Evolutionary conservation across 2,113 vertebrate species (phyloP).

Genomic region (Vimba vimba): DNA sequence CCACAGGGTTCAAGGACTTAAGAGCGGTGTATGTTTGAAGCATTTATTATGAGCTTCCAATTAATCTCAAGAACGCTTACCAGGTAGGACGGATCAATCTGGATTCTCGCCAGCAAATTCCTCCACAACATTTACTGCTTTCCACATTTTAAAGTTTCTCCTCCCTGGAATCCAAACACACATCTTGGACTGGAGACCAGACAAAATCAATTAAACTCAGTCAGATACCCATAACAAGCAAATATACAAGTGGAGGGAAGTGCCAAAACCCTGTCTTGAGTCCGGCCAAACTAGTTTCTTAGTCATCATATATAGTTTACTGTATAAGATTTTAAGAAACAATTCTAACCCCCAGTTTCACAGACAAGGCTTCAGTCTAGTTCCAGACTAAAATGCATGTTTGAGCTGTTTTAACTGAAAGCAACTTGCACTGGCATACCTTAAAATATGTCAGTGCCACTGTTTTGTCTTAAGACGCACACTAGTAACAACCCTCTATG

Average conservation of each 20-base stretch:
- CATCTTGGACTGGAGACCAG: conserved; percentile 2
- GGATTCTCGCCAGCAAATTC: conserved; percentile 64
- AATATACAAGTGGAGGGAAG: neutral
- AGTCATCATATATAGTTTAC: neutral
- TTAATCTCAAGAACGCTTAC: conserved; percentile 69
- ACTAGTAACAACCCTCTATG: no score
- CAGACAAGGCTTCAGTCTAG: no score
- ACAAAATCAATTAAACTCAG: conserved; percentile 40
- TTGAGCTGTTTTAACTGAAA: no score
- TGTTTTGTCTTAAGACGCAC: no score
- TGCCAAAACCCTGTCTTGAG: conserved; percentile 13
- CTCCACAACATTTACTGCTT: conserved; percentile 61
- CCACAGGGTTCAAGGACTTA: conserved; percentile 64
- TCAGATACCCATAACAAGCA: conserved; percentile 10
- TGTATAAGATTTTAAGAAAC: neutral
- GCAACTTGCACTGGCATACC: no score
- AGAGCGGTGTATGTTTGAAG: conserved; percentile 48
- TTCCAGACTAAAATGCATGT: no score
- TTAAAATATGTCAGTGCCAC: no score
- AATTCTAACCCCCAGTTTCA: neutral
- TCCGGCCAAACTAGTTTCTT: neutral
- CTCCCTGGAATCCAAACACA: conserved; percentile 30
- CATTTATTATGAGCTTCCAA: conserved; percentile 62
- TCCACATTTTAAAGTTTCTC: conserved; percentile 57
- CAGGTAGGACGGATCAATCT: conserved; percentile 63